Evolutionary conservation across 1,140 invertebrate genomes (phyloP).

Genomic region (Neodiprion pinetum): DNA sequence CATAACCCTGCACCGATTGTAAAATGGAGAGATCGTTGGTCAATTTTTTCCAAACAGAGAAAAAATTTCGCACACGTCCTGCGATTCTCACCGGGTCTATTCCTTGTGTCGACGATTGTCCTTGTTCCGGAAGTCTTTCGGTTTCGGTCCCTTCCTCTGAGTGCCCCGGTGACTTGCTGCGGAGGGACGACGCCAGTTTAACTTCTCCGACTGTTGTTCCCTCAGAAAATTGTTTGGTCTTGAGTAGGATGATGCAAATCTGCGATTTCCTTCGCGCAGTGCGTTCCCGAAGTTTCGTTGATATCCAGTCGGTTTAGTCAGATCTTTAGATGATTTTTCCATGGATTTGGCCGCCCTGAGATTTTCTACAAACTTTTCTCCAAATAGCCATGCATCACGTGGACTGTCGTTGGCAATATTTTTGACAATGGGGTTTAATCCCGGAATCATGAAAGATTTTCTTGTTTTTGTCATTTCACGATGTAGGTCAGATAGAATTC

Average conservation of each 20-base stretch:
- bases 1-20: slow-evolving; percentile 18
- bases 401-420: slow-evolving; percentile 17
- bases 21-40: slow-evolving; percentile 18
- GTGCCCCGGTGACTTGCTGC: slow-evolving; percentile 25
- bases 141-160: slow-evolving; percentile 25
- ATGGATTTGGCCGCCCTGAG: slow-evolving; percentile 26
- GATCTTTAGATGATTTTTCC: slow-evolving; percentile 24
- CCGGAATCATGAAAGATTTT: slow-evolving; percentile 14
- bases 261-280: slow-evolving; percentile 18
- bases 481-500: slow-evolving; percentile 21
- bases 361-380: slow-evolving; percentile 24
- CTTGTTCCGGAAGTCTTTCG: slow-evolving; percentile 19
- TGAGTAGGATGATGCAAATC: slow-evolving; percentile 16
- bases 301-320: slow-evolving; percentile 11
- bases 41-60: slow-evolving; percentile 14
- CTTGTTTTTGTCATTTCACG: slow-evolving; percentile 19
- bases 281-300: background rate
- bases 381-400: slow-evolving; percentile 18
- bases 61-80: slow-evolving; percentile 22
- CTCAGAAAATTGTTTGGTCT: slow-evolving; percentile 9
- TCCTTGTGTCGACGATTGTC: slow-evolving; percentile 12
- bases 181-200: slow-evolving; percentile 25
- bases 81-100: slow-evolving; percentile 22
- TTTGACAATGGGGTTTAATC: slow-evolving; percentile 12
- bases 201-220: slow-evolving; percentile 16